Conservation (phyloP, 2,888 invertebrate genomes). For the Urechis unicinctus region DNA sequence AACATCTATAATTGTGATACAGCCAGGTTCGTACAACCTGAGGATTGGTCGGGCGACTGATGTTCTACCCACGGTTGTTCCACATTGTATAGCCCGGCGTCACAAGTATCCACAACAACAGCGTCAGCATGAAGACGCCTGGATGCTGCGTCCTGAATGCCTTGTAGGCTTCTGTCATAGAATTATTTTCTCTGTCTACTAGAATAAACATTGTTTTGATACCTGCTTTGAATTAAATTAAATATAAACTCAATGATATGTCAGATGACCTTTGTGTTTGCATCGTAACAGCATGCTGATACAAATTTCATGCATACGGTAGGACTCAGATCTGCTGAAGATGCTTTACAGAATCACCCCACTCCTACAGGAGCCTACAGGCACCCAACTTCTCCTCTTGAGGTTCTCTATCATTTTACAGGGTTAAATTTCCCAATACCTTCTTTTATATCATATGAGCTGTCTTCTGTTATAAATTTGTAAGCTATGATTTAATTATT, state of each 20-base stretch:
- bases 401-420: constrained; percentile 23
- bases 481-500: too few relatives aligned
- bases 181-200: constrained; percentile 15
- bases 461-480: background rate
- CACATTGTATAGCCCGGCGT: constrained; percentile 78
- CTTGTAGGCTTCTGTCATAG: too few relatives aligned
- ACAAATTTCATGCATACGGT: constrained; percentile 16
- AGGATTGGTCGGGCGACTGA: constrained; percentile 88
- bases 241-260: too few relatives aligned
- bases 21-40: constrained; percentile 84
- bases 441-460: background rate
- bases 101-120: constrained; percentile 21
- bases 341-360: constrained; percentile 32
- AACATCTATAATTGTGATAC: constrained; percentile 66
- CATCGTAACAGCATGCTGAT: background rate
- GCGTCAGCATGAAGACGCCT: constrained; percentile 26
- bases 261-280: too few relatives aligned
- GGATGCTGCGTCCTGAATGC: constrained; percentile 37
- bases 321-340: constrained; percentile 33
- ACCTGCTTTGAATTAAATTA: background rate
- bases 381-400: constrained; percentile 33
- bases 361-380: constrained; percentile 35
- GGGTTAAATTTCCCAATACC: background rate
- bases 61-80: constrained; percentile 72
- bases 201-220: background rate